phyloP scores from a whole-genome alignment of 2,113 vertebrate genomes.

The Myotis yumanensis region DNA sequence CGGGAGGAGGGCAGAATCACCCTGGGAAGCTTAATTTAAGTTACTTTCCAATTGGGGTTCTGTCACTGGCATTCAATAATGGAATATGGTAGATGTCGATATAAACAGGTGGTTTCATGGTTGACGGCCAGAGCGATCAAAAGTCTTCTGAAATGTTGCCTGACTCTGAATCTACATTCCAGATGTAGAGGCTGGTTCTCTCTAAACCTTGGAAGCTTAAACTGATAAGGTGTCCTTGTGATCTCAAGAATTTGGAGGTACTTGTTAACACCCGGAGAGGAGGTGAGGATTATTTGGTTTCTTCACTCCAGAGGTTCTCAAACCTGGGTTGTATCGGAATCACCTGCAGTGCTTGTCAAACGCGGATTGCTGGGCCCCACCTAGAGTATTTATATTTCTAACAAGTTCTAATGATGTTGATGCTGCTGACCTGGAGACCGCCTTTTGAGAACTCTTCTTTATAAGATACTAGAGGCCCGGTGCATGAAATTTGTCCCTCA shows the following conservation, averaged over 20 bases:
- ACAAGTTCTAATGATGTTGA: rapidly evolving
- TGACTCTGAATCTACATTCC: not conserved
- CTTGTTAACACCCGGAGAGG: not conserved
- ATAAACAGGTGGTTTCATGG: not conserved
- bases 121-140: not conserved
- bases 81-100: not conserved
- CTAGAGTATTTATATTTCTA: not conserved
- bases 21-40: not conserved
- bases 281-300: not conserved
- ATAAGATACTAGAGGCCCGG: not conserved
- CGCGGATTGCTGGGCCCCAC: not conserved
- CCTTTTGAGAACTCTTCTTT: not conserved
- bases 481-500: too few species aligned
- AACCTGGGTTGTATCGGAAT: not conserved
- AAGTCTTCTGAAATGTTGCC: not conserved
- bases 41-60: not conserved
- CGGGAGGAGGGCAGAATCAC: not conserved
- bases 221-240: not conserved
- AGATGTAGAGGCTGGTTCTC: not conserved
- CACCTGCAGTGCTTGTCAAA: not conserved
- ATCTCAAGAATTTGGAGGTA: not conserved
- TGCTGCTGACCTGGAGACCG: not conserved
- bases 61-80: not conserved
- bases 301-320: not conserved
- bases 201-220: not conserved